Base-by-base conservation (phyloP, 2,113 vertebrate genomes). In the Eulemur macaco region DNA sequence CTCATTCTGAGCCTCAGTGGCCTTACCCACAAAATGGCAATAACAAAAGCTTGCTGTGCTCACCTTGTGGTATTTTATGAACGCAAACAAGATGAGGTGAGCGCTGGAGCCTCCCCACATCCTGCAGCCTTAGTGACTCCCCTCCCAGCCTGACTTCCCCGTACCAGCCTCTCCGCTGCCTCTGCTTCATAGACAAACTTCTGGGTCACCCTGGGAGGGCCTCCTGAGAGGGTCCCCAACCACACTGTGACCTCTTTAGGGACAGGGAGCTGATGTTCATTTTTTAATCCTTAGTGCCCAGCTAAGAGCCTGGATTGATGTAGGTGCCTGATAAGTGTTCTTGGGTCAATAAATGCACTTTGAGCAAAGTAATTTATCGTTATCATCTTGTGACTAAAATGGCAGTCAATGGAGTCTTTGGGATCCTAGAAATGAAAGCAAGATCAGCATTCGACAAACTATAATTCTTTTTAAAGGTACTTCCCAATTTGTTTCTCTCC, bases 61-160 rank as follows among this genome's bases (percentile, higher is more conserved):
- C 71, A 58, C 27, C 56, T 12, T 3, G 8, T 17, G 2, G 66
- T 1, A 6, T 64, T 84, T 77, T 42, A 25, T 0, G 17, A 58
- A 85, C 42, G 68, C n/a, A 47, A 34, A 8, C 21, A 4, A 2
- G 3, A 47, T 12, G 9, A 77, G 34, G 37, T 1, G 21, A 45
- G 78, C 9, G 5, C 0, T 4, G 23, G 17, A 12, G 54, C 6
- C 31, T 14, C 8, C 47, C n/a, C 11, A 13, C 2, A 11, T 6
- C 11, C 91, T 45, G n/a, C 42, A 6, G 10, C 58, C 34, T 8
- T 6, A 11, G 34, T 4, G 0, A 4, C 74, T 21, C 31, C 18
- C 29, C 17, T 2, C 11, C 37, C 47, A 25, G 37, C 1, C 42
- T 3, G 8, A 25, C 20, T 7, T 1, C 11, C 47, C 29, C 0